These are phyloP conservation scores for Leptura quadrifasciata DNA, from an alignment of 2,888 invertebrate genomes.

Conservation along the genomic window DNA sequence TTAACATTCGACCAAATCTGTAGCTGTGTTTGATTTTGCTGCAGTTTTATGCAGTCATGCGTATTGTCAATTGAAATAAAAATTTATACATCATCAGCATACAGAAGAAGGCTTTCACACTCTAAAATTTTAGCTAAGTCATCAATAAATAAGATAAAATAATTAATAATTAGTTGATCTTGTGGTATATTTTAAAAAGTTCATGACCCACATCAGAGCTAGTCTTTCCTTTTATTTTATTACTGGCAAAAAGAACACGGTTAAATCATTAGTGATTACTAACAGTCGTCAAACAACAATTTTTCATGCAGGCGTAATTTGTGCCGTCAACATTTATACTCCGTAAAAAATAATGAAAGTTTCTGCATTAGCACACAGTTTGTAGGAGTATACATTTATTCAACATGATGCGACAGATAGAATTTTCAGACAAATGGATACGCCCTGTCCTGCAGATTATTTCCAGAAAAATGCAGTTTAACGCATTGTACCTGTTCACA, in stretches of 20 bases:
- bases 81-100: too few species aligned
- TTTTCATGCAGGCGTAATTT: not conserved
- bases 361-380: not conserved
- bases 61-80: too few species aligned
- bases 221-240: not conserved
- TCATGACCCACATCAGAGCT: not conserved
- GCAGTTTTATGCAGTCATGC: too few species aligned
- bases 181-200: too few species aligned
- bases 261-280: not conserved
- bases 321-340: not conserved
- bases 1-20: too few species aligned
- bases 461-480: not conserved
- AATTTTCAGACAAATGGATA: not conserved
- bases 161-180: too few species aligned
- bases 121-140: too few species aligned
- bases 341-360: not conserved
- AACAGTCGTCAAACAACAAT: constrained; percentile 7
- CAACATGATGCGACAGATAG: not conserved
- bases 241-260: not conserved
- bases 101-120: too few species aligned
- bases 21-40: too few species aligned
- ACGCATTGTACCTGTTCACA: constrained; percentile 3
- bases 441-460: not conserved
- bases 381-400: not conserved
- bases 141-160: too few species aligned